These are phyloP conservation scores for Cryptus viduatorius DNA, from an alignment of 2,888 invertebrate species.

Conservation along the genomic window DNA sequence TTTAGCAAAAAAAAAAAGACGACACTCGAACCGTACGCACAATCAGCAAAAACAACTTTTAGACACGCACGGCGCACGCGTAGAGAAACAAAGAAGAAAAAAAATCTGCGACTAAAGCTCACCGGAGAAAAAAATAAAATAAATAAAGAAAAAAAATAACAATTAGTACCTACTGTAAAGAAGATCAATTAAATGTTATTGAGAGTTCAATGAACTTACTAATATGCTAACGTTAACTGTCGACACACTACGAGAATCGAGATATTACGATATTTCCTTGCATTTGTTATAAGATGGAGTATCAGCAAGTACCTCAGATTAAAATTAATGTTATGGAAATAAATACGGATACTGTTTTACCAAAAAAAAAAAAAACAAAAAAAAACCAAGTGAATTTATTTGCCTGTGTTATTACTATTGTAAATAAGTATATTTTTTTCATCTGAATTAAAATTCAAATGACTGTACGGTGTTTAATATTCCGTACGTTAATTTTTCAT, in stretches of 20 bases:
- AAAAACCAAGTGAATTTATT: neutral
- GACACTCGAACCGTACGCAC: constrained; percentile 70
- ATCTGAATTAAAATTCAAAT: too few relatives aligned
- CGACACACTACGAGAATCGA: constrained; percentile 64
- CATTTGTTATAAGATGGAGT: constrained; percentile 71
- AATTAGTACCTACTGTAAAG: constrained; percentile 68
- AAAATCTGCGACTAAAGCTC: constrained; percentile 44
- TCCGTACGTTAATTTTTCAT: too few relatives aligned
- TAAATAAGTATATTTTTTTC: neutral
- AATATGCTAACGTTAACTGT: constrained; percentile 68
- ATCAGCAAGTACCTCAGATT: constrained; percentile 68
- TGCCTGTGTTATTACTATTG: neutral
- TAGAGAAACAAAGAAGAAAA: constrained; percentile 43
- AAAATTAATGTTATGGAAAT: constrained; percentile 72
- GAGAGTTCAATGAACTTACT: constrained; percentile 62
- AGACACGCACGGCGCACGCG: constrained; percentile 67
- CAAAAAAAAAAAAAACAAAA: constrained; percentile 26
- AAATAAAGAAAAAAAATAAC: constrained; percentile 39
- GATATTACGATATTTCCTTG: constrained; percentile 67
- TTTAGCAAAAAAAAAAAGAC: constrained; percentile 48
- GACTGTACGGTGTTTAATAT: too few relatives aligned
- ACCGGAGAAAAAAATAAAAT: constrained; percentile 35
- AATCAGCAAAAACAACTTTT: constrained; percentile 64
- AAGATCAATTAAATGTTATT: constrained; percentile 69
- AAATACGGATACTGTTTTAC: constrained; percentile 65